phyloP scores from a whole-genome alignment of 1,140 invertebrate genomes.

The Drosophila lini region DNA sequence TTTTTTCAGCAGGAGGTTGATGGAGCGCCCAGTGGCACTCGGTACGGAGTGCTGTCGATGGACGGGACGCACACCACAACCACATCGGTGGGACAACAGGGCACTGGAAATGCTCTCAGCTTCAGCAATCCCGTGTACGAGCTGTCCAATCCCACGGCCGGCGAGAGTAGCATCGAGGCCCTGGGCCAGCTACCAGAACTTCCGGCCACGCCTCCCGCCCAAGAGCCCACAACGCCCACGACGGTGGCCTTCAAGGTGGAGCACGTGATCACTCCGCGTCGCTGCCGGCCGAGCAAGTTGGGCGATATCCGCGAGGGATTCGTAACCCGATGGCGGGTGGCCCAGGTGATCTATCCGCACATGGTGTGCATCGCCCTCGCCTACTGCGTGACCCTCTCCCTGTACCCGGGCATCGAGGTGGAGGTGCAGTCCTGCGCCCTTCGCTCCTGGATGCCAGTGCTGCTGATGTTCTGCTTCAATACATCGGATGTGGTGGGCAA shows the following conservation, averaged over 20 bases:
- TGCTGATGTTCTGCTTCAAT: constrained; percentile 95
- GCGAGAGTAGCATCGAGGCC: constrained; percentile 84
- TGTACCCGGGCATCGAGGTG: constrained; percentile 95
- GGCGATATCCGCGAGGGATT: constrained; percentile 86
- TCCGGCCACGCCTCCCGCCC: constrained; percentile 69
- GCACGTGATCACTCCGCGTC: constrained; percentile 89
- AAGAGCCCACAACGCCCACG: constrained; percentile 76
- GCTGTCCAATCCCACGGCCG: constrained; percentile 87
- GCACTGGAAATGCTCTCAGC: constrained; percentile 64
- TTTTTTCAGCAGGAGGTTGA: constrained; percentile 73
- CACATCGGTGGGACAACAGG: constrained; percentile 34
- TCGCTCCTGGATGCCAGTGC: constrained; percentile 95
- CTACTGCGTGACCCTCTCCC: constrained; percentile 94
- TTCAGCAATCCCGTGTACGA: constrained; percentile 92
- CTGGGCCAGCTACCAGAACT: constrained; percentile 79
- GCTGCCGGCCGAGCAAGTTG: constrained; percentile 85
- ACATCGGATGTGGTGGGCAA: constrained; percentile 94
- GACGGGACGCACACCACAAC: constrained; percentile 84
- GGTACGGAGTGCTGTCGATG: constrained; percentile 80
- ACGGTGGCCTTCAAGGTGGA: constrained; percentile 89
- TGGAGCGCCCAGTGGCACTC: constrained; percentile 57
- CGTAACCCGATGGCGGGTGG: constrained; percentile 90
- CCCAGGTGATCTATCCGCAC: constrained; percentile 93
- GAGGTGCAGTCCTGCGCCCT: constrained; percentile 93
- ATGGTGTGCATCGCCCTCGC: constrained; percentile 94